Percentiles rank a stretch among this genome's conserved stretches.
Conservation (phyloP, 2,888 invertebrate species). For the Tiphia femorata region DNA sequence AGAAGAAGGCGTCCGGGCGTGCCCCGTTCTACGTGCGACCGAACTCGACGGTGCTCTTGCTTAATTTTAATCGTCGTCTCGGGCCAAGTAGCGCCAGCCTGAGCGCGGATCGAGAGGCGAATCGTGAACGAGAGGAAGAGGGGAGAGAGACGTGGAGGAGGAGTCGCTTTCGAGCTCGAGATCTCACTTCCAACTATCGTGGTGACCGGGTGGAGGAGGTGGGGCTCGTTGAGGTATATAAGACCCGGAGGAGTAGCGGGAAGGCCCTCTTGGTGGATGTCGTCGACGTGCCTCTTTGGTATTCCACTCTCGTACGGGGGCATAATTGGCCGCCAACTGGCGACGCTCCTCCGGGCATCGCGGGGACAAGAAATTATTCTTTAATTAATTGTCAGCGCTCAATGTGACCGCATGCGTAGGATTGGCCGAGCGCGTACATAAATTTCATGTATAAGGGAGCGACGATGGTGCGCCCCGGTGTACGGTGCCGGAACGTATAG, state of each 20-base stretch:
- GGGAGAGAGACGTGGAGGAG: slow-evolving; percentile 1
- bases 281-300: slow-evolving; percentile 60
- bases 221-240: no score
- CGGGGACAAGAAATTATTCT: slow-evolving; percentile 69
- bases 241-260: no score
- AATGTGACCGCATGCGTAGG: slow-evolving; percentile 52
- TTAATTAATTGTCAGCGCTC: slow-evolving; percentile 68
- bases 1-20: no score
- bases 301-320: slow-evolving; percentile 64
- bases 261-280: no score
- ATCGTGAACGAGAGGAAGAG: background rate
- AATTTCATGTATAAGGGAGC: slow-evolving; percentile 50
- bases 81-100: no score
- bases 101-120: background rate
- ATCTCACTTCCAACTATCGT: no score
- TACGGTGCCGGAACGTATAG: no score
- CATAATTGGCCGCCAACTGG: slow-evolving; percentile 68
- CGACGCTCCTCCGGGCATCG: slow-evolving; percentile 61
- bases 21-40: no score
- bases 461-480: background rate
- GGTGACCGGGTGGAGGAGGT: no score
- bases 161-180: slow-evolving; percentile 8
- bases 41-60: no score
- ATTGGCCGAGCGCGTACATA: slow-evolving; percentile 43
- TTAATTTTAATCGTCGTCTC: background rate